Evolutionary conservation across 1,140 invertebrate species (phyloP).

Genomic region (Scaptomyza graminum): DNA sequence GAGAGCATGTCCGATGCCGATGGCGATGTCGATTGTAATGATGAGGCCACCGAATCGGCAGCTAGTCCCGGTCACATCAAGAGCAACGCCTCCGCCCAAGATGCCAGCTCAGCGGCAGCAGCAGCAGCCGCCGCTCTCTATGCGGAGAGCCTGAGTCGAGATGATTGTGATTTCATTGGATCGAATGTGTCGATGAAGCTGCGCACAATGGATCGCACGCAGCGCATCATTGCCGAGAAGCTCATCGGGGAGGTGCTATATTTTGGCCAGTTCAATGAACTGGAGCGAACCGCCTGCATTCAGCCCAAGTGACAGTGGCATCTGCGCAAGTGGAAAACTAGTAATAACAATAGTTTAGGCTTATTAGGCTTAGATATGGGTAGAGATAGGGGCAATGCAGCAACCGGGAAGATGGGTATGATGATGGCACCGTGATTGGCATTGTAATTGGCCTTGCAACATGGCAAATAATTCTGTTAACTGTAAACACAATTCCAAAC

Average conservation of each 20-base stretch:
- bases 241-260: constrained; percentile 84
- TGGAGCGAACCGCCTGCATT: constrained; percentile 73
- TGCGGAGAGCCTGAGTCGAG: constrained; percentile 69
- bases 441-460: constrained; percentile 39
- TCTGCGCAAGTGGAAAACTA: constrained; percentile 49
- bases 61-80: constrained; percentile 70
- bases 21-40: constrained; percentile 28
- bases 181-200: constrained; percentile 83
- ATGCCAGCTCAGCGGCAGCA: constrained; percentile 56
- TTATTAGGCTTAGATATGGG: constrained; percentile 6
- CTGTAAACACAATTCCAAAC: constrained; percentile 61
- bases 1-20: constrained; percentile 78
- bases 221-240: constrained; percentile 83
- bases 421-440: constrained; percentile 21
- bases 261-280: constrained; percentile 83
- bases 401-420: constrained; percentile 2
- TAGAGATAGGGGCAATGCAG: background rate
- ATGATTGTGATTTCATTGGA: constrained; percentile 81
- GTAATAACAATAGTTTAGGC: constrained; percentile 5
- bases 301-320: constrained; percentile 82
- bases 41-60: constrained; percentile 70
- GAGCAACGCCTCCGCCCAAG: constrained; percentile 72
- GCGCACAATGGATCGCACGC: constrained; percentile 82
- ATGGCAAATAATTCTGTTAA: constrained; percentile 54
- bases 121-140: constrained; percentile 73